phyloP scores from a whole-genome alignment of 2,797 vertebrate genomes.

The Platyrinchus mystaceus region DNA sequence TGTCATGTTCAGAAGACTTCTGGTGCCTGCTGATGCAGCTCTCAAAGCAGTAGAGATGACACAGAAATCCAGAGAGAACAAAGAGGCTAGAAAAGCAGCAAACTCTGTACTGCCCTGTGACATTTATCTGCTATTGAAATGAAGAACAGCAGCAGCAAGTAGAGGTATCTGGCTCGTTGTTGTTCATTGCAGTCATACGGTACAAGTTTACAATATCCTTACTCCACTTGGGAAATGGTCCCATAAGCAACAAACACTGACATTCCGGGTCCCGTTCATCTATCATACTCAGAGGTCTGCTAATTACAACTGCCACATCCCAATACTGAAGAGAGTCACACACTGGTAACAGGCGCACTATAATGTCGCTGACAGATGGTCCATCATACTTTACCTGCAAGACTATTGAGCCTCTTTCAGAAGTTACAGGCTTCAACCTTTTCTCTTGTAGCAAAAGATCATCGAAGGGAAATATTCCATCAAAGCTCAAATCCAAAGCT shows the following conservation, averaged over 20 bases:
- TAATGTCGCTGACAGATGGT: accelerated
- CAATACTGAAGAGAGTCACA: background rate
- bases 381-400: background rate
- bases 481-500: background rate
- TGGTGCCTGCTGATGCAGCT: background rate
- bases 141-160: background rate
- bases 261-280: background rate
- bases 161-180: background rate
- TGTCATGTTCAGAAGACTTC: background rate
- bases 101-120: background rate
- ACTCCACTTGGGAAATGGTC: background rate
- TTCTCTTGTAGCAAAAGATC: background rate
- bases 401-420: background rate
- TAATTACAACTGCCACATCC: background rate
- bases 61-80: background rate
- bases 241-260: background rate
- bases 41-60: background rate
- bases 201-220: background rate
- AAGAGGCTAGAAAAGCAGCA: background rate
- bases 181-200: background rate
- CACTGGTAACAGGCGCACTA: accelerated
- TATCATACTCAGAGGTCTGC: background rate
- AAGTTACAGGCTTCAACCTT: background rate
- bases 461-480: background rate
- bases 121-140: background rate